Percentiles rank a stretch among this genome's conserved stretches.
Conservation (phyloP, 2,888 invertebrate genomes). For the Dioctria rufipes region DNA sequence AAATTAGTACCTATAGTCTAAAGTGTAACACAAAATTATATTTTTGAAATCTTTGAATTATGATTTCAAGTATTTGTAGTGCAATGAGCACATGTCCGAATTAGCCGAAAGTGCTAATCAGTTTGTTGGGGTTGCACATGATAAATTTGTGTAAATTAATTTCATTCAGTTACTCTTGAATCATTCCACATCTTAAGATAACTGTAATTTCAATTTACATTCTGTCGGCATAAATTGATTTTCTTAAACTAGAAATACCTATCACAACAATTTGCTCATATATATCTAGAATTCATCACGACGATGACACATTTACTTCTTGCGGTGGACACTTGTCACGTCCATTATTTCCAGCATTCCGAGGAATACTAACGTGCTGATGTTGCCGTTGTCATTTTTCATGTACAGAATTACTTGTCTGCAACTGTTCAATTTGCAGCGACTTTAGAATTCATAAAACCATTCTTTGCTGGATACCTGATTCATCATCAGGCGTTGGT, state of each 20-base stretch:
- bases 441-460: constrained; percentile 32
- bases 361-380: constrained; percentile 4
- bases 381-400: constrained; percentile 38
- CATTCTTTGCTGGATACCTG: neutral
- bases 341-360: constrained; percentile 35
- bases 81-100: neutral
- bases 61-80: neutral
- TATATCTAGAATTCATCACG: neutral
- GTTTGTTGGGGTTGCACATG: neutral
- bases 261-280: neutral
- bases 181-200: constrained; percentile 15
- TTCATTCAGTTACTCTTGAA: neutral
- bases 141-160: neutral
- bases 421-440: constrained; percentile 39
- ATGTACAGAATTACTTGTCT: constrained; percentile 34
- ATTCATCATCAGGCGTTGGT: constrained; percentile 8
- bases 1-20: too few species aligned
- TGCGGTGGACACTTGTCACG: constrained; percentile 21
- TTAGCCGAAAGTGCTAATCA: neutral
- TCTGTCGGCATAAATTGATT: constrained; percentile 44
- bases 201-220: constrained; percentile 48
- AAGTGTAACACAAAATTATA: too few species aligned
- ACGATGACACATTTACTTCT: constrained; percentile 42
- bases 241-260: constrained; percentile 29
- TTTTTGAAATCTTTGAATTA: neutral